Evolutionary conservation across 2,888 invertebrate genomes (phyloP).

Genomic region (Meta bourneti): DNA sequence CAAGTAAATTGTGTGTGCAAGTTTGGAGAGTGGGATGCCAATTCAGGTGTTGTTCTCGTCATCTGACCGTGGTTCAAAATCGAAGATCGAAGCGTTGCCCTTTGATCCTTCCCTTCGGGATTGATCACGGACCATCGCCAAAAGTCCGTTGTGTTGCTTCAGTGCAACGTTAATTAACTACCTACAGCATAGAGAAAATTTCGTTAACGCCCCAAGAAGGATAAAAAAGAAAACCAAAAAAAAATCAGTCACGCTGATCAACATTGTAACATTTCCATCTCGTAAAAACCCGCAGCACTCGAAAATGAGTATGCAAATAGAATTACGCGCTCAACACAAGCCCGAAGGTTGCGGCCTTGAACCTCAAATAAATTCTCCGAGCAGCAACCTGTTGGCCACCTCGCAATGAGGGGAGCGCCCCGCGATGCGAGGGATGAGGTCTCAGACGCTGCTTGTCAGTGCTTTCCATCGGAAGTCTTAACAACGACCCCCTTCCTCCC

Average conservation of each 20-base stretch:
- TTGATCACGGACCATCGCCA: too few species aligned
- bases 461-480: conserved; percentile 68
- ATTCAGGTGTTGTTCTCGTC: too few species aligned
- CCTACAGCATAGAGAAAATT: too few species aligned
- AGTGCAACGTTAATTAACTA: too few species aligned
- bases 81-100: too few species aligned
- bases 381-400: background rate
- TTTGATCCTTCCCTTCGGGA: too few species aligned
- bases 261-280: background rate
- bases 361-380: background rate
- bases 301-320: too few species aligned
- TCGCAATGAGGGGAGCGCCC: conserved; percentile 33
- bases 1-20: too few species aligned
- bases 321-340: background rate
- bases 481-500: conserved; percentile 37
- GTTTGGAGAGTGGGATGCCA: too few species aligned
- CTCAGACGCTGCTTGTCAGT: conserved; percentile 65
- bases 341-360: background rate
- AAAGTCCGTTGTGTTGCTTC: too few species aligned
- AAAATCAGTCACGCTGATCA: background rate
- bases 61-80: too few species aligned
- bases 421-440: conserved; percentile 24
- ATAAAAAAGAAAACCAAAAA: background rate
- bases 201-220: too few species aligned
- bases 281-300: background rate